Conservation (phyloP, 2,113 vertebrate genomes). For the Lepisosteus oculatus region DNA sequence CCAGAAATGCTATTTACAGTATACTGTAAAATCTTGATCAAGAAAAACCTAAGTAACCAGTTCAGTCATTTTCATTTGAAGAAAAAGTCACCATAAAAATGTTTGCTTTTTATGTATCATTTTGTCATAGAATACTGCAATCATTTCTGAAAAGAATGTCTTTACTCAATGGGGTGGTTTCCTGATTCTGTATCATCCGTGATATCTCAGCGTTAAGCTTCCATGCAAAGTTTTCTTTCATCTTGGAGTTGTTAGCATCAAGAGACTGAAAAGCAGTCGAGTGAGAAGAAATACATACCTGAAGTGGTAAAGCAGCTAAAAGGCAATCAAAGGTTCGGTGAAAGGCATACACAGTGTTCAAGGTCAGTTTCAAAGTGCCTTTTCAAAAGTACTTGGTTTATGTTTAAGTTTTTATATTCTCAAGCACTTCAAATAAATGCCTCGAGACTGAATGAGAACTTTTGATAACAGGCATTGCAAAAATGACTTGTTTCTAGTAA, state of each 20-base stretch:
- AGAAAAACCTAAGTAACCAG: too few species aligned
- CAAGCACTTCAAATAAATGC: neutral
- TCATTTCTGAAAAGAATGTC: too few species aligned
- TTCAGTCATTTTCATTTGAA: too few species aligned
- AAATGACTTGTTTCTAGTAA: neutral
- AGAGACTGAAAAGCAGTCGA: neutral
- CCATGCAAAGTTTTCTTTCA: neutral
- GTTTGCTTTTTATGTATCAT: too few species aligned
- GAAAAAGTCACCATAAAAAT: too few species aligned
- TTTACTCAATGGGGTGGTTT: too few species aligned
- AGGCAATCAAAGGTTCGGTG: too few species aligned
- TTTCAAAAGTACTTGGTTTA: neutral
- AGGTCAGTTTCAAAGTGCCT: neutral
- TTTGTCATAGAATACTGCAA: too few species aligned
- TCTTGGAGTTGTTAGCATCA: neutral
- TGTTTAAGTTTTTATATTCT: neutral
- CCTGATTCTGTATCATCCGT: too few species aligned
- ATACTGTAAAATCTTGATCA: too few species aligned
- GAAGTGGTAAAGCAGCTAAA: neutral
- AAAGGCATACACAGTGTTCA: neutral
- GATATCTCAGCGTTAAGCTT: neutral
- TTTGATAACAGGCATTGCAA: neutral
- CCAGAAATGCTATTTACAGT: too few species aligned
- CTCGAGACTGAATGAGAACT: neutral
- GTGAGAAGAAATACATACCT: constrained; percentile 2